Conservation (phyloP, 2,797 vertebrate genomes). For the Pseudochromis fuscus region DNA sequence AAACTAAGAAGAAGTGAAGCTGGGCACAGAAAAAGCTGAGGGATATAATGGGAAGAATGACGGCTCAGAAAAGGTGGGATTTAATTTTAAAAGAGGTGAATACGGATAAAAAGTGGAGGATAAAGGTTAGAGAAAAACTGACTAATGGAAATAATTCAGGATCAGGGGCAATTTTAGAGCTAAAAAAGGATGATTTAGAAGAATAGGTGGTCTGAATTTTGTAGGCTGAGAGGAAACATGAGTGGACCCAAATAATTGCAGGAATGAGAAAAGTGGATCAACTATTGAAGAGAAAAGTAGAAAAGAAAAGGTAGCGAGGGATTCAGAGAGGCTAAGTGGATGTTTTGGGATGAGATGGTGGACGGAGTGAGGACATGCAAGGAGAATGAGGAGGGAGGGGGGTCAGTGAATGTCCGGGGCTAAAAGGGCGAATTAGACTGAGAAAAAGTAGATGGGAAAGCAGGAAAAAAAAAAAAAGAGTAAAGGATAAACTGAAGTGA, state of each 20-base stretch:
- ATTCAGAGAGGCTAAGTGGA: conserved; percentile 52
- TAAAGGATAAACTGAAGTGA: conserved; percentile 36
- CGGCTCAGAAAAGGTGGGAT: conserved; percentile 22
- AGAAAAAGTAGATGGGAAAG: conserved; percentile 48
- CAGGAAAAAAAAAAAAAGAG: conserved; percentile 25
- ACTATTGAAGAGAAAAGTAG: conserved; percentile 28
- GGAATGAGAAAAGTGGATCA: conserved; percentile 53
- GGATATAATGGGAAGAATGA: conserved; percentile 34
- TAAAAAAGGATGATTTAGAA: conserved; percentile 7
- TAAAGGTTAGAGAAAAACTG: background rate
- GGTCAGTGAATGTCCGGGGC: conserved; percentile 28
- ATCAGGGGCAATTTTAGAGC: conserved; percentile 11
- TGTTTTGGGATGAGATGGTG: conserved; percentile 58
- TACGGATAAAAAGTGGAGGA: conserved; percentile 1
- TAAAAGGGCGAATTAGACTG: conserved; percentile 45
- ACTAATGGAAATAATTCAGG: conserved; percentile 3
- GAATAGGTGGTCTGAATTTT: conserved; percentile 8
- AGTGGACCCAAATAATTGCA: conserved; percentile 51
- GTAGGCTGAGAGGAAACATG: conserved; percentile 31
- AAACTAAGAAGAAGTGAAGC: conserved; percentile 31
- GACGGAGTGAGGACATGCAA: conserved; percentile 22
- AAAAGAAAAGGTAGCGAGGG: conserved; percentile 30
- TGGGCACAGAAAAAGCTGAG: conserved; percentile 14
- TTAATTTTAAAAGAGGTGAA: conserved; percentile 30
- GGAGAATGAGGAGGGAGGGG: conserved; percentile 2